These are phyloP conservation scores for Drosophila infuscata DNA, from an alignment of 2,888 invertebrate species.

Conservation along the genomic window DNA sequence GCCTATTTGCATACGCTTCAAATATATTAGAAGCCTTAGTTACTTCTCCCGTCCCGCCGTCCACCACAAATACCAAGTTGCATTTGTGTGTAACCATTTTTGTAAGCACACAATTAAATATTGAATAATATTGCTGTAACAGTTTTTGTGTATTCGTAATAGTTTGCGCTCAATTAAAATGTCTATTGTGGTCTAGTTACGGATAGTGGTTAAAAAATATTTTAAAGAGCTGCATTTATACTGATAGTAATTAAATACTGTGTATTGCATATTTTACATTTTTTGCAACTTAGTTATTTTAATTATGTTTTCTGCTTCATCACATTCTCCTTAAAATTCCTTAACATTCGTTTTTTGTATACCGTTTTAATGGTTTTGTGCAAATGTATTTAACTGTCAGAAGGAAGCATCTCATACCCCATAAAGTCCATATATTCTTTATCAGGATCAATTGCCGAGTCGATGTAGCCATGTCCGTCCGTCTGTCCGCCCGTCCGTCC, in stretches of 20 bases:
- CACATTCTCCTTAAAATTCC: neutral
- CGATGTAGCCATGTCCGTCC: no score
- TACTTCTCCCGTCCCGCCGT: neutral
- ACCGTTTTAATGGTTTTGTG: no score
- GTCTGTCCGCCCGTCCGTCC: no score
- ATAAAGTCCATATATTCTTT: no score
- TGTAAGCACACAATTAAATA: constrained; percentile 11
- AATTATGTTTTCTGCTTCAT: neutral
- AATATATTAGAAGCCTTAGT: constrained; percentile 25
- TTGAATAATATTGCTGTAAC: neutral
- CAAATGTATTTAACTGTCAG: no score
- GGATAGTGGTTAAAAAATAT: neutral
- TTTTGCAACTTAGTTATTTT: neutral
- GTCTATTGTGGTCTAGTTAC: neutral
- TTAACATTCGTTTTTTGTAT: neutral
- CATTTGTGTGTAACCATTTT: constrained; percentile 35
- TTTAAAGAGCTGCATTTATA: neutral
- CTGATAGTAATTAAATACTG: neutral
- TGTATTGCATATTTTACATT: neutral
- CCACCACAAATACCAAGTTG: neutral
- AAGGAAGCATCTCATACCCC: no score
- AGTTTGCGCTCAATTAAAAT: neutral
- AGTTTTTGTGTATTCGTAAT: neutral
- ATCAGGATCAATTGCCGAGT: no score
- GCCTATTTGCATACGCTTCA: constrained; percentile 63